A percentile compares a stretch with the other conserved stretches of the same genome.
phyloP scores from a whole-genome alignment of 2,797 vertebrate genomes.

The Urocyon cinereoargenteus region DNA sequence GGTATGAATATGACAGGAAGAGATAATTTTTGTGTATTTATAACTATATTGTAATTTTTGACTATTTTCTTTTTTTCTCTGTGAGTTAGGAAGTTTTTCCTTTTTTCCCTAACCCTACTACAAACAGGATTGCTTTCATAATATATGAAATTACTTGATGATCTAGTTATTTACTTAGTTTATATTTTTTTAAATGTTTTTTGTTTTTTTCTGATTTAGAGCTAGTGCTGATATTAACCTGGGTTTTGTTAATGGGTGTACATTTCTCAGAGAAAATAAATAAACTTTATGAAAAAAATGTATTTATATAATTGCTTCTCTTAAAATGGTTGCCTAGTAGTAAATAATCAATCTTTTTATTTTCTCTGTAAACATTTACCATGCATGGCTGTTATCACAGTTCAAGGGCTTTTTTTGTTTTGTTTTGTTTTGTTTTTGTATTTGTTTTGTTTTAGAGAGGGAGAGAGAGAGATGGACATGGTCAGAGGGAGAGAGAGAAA shows the following conservation, averaged over 20 bases:
- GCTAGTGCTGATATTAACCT: background rate
- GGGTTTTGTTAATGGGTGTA: background rate
- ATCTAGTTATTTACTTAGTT: background rate
- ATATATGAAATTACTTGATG: background rate
- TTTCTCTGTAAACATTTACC: background rate
- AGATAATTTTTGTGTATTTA: background rate
- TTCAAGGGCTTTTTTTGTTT: background rate
- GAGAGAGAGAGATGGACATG: background rate
- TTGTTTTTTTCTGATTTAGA: background rate
- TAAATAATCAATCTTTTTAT: background rate
- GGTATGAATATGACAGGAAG: background rate
- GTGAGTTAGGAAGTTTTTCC: background rate
- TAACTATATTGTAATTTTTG: background rate
- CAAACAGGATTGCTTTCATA: background rate
- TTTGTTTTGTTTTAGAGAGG: background rate
- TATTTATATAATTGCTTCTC: background rate
- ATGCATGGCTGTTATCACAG: background rate
- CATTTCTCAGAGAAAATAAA: background rate
- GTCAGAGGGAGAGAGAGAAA: background rate
- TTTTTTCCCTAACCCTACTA: background rate
- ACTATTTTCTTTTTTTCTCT: background rate
- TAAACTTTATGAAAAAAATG: background rate
- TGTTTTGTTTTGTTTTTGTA: background rate
- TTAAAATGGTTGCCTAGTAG: background rate
- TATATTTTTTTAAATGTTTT: background rate